A percentile compares a stretch with the other conserved stretches of the same genome.
Conservation (phyloP, 2,888 invertebrate species). For the Gisinianus flammeolus region DNA sequence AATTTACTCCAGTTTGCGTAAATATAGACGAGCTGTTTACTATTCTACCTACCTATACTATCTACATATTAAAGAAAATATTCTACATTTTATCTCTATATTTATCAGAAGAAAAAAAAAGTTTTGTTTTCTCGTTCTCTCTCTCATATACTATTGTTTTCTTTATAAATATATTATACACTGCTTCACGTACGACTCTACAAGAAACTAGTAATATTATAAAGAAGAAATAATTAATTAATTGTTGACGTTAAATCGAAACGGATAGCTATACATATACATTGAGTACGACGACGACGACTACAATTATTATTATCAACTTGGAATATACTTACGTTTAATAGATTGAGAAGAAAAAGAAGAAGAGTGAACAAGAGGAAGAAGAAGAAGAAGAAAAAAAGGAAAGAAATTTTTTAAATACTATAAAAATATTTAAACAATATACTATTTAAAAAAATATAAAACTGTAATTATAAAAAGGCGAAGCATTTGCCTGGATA, state of each 20-base stretch:
- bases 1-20: conserved; percentile 28
- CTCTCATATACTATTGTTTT: conserved; percentile 15
- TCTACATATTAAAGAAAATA: not conserved
- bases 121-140: conserved; percentile 19
- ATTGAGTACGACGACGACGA: not conserved
- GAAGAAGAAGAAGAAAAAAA: not conserved
- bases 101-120: too few species aligned
- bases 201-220: not conserved
- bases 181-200: too few species aligned
- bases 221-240: not conserved
- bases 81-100: too few species aligned
- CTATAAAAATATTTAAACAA: conserved; percentile 6
- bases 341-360: too few species aligned
- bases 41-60: not conserved
- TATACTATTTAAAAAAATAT: not conserved
- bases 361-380: too few species aligned
- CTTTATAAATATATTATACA: too few species aligned
- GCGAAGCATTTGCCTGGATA: conserved; percentile 38
- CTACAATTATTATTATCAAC: conserved; percentile 1
- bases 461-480: not conserved
- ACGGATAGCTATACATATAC: not conserved
- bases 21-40: conserved; percentile 28
- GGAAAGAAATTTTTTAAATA: conserved; percentile 8
- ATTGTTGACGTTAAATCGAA: not conserved
- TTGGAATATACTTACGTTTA: too few species aligned